A percentile compares a stretch with the other conserved stretches of the same genome.
phyloP scores from a whole-genome alignment of 2,113 vertebrate species.

The Cynopterus brachyotis region DNA sequence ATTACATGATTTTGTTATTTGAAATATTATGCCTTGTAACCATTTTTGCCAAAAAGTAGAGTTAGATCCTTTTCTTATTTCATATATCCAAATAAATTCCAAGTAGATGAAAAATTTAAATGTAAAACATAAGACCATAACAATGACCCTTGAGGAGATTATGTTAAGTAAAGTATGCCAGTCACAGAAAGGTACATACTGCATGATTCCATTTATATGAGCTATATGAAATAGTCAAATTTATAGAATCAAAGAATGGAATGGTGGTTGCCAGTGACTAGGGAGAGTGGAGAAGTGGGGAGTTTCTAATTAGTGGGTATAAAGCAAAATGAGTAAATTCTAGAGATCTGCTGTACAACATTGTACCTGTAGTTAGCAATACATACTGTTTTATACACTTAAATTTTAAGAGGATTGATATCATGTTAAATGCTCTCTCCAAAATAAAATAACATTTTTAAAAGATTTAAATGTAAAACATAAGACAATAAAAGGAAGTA shows the following conservation, averaged over 20 bases:
- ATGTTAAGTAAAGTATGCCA: background rate
- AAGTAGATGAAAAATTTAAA: constrained; percentile 1
- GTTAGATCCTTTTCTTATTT: background rate
- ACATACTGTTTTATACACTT: background rate
- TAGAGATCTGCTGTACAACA: background rate
- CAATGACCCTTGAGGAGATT: background rate
- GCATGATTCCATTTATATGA: background rate
- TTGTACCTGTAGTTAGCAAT: background rate
- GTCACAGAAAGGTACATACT: background rate
- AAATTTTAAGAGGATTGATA: background rate
- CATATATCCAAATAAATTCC: background rate
- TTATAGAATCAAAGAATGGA: background rate
- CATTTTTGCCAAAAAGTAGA: background rate
- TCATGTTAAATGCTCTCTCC: background rate
- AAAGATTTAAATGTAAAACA: background rate
- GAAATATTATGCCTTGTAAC: background rate
- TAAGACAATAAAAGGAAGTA: background rate
- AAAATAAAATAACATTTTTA: background rate
- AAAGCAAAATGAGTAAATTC: background rate
- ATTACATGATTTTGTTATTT: background rate
- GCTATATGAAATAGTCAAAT: background rate
- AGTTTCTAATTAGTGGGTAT: background rate
- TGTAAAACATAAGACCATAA: background rate
- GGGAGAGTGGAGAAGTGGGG: background rate
- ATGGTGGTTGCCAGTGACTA: background rate